Percentiles rank a stretch among this genome's conserved stretches.
Evolutionary conservation across 2,113 vertebrate genomes (phyloP).

Genomic region (Larimichthys polyactis): DNA sequence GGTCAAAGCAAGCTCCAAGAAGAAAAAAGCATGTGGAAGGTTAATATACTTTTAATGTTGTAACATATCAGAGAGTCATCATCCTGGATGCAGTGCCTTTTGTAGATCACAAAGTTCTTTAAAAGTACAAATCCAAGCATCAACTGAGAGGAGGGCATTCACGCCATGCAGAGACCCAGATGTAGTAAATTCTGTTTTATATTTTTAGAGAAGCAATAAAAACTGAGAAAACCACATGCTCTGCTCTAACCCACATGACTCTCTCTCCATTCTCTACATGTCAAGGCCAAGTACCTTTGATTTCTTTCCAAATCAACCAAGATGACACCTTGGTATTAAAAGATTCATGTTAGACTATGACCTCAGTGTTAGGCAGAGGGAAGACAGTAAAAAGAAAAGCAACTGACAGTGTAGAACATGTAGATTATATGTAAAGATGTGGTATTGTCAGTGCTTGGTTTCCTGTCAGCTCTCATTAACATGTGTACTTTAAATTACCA

Average conservation of each 20-base stretch:
- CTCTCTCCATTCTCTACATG: neutral
- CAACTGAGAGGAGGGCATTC: neutral
- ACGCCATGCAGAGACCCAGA: neutral
- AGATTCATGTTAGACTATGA: neutral
- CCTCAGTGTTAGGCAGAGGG: neutral
- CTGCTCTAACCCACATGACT: neutral
- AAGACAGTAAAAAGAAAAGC: neutral
- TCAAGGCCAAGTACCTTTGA: neutral
- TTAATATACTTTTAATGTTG: slow-evolving; percentile 9
- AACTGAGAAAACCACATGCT: slow-evolving; percentile 39
- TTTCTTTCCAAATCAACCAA: neutral
- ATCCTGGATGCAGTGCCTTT: too few relatives aligned
- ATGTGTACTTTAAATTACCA: slow-evolving; percentile 12
- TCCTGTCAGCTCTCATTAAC: slow-evolving; percentile 30
- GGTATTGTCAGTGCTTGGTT: slow-evolving; percentile 7
- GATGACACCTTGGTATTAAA: neutral
- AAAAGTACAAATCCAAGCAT: neutral
- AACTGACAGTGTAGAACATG: neutral
- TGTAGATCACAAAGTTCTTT: neutral
- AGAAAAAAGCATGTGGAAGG: neutral
- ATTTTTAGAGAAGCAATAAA: slow-evolving; percentile 25
- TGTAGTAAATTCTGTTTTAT: neutral
- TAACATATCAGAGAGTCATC: neutral
- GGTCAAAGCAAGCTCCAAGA: neutral
- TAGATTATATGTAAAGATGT: slow-evolving; percentile 20